Evolutionary conservation across 2,888 invertebrate species (phyloP).

Genomic region (Neria commutata): DNA sequence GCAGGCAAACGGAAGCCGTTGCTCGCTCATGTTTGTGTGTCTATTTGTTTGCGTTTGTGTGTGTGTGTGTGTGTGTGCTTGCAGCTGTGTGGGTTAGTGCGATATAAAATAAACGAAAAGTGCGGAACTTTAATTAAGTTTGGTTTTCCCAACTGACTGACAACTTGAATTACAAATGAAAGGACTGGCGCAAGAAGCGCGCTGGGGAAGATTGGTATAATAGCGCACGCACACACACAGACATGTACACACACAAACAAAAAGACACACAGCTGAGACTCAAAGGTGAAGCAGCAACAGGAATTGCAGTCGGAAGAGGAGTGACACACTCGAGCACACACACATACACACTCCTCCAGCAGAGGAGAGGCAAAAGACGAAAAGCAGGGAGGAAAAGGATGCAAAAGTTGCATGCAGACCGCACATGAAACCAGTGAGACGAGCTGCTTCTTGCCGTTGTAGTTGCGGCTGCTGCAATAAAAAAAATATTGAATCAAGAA

Average conservation of each 20-base stretch:
- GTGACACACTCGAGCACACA: background rate
- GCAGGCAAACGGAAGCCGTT: background rate
- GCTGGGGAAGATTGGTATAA: background rate
- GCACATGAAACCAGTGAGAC: conserved; percentile 1
- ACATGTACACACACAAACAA: background rate
- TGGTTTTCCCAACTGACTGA: conserved; percentile 57
- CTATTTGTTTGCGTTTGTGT: background rate
- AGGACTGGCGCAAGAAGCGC: conserved; percentile 41
- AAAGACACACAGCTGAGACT: too few species aligned
- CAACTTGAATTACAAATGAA: conserved; percentile 57
- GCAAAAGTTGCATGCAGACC: background rate
- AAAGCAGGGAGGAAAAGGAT: background rate
- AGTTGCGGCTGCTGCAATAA: background rate
- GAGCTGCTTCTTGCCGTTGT: background rate
- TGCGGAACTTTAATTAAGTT: conserved; percentile 58
- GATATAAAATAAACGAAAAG: conserved; percentile 31
- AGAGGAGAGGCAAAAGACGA: background rate
- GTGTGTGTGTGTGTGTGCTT: conserved; percentile 5
- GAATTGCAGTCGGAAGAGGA: too few species aligned
- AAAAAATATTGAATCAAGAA: background rate
- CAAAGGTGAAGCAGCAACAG: too few species aligned
- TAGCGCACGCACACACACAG: too few species aligned
- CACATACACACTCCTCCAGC: too few species aligned
- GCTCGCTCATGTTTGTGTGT: conserved; percentile 1
- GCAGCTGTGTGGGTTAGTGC: background rate